Base-by-base conservation (phyloP, 2,888 invertebrate genomes). In the Lithophane leautieri region DNA sequence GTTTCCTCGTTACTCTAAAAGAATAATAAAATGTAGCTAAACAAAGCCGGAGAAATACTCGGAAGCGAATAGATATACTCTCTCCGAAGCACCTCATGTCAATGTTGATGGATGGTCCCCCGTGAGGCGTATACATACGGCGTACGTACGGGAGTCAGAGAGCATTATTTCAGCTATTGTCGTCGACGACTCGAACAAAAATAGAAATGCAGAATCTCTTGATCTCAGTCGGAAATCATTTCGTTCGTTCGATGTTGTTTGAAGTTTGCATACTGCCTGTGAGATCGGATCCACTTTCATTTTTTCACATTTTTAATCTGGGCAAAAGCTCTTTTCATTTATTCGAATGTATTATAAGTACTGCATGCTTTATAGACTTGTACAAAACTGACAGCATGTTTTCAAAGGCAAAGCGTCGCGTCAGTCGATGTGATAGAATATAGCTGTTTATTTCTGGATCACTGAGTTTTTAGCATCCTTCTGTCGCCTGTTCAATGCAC, bases 61-160 rank as follows among this genome's bases (percentile, higher is more conserved):
- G 88, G 89, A 89, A 89, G 85, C 80, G 82, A 74, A 82, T 60
- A 76, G 67, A 68, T 28, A 75, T 84, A 83, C 82, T 86, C 88
- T 82, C 83, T 78, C 82, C 78, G 81, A 85, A 88, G 82, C 83
- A 86, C 84, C 83, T 83, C 86, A 71, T 77, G 86, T 85, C 84
- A 76, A 79, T 81, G 76, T 78, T 85, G 89, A 89, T 88, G 82
- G 89, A 89, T 89, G 83, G 82, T 79, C 81, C 75, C 78, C 74
- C 77, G 76, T 50, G 75, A 62, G 71, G 67, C 28, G 50, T 69
- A n/a, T n/a, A 62, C 80, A 62, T 63, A 65, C 67, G 74, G 66
- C 28, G 42, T 61, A 62, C 78, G 65, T 66, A 65, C 67, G 34
- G 47, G 52, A 67, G 73, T n/a, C 40, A 50, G 62, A 28, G 60